Conservation (phyloP, 2,797 vertebrate genomes). For the Xiphorhynchus erythropygius region DNA sequence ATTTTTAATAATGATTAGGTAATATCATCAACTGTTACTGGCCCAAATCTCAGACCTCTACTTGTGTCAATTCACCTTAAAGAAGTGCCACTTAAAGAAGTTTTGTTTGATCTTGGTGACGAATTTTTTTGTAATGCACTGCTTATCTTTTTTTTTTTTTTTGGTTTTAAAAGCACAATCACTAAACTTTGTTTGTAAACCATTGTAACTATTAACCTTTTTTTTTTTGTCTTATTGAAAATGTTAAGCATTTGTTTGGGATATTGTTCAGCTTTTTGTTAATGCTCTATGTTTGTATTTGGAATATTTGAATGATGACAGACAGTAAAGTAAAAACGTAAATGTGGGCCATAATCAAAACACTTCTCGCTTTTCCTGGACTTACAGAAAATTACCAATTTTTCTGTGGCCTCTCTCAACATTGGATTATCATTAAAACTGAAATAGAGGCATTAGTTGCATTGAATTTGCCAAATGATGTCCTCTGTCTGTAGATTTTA, state of each 20-base stretch:
- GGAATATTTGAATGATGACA: constrained; percentile 84
- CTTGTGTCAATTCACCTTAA: constrained; percentile 90
- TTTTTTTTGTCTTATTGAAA: constrained; percentile 87
- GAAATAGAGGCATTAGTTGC: constrained; percentile 72
- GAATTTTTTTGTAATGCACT: constrained; percentile 95
- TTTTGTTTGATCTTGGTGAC: constrained; percentile 76
- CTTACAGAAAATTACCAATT: constrained; percentile 64
- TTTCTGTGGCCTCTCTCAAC: constrained; percentile 71
- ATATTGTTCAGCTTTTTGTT: constrained; percentile 83
- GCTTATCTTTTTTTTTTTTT: constrained; percentile 87
- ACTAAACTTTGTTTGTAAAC: constrained; percentile 99
- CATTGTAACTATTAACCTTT: constrained; percentile 99
- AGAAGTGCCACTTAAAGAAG: constrained; percentile 95
- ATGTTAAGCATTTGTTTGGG: constrained; percentile 84
- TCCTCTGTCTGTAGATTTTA: constrained; percentile 75
- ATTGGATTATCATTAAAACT: constrained; percentile 65
- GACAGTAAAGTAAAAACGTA: constrained; percentile 71
- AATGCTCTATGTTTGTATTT: constrained; percentile 90
- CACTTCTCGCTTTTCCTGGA: constrained; percentile 69
- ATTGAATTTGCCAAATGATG: constrained; percentile 75
- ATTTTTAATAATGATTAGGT: constrained; percentile 73
- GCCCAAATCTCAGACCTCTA: constrained; percentile 80
- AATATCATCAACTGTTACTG: constrained; percentile 75
- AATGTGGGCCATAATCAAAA: constrained; percentile 71
- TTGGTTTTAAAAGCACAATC: constrained; percentile 99